phyloP scores from a whole-genome alignment of 2,113 vertebrate genomes.

The Heterocephalus glaber region DNA sequence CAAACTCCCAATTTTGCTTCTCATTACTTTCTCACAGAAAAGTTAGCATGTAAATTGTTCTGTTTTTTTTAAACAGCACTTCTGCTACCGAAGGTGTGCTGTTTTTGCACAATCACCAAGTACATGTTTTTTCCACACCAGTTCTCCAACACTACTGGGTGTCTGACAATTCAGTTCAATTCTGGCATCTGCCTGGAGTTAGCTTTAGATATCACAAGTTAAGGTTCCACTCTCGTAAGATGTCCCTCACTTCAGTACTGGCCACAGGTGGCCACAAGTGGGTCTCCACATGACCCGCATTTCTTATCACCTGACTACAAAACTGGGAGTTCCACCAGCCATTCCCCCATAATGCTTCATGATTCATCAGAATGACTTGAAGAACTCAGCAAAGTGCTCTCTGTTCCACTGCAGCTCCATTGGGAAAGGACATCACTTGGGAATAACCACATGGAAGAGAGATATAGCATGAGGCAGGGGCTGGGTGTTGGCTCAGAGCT shows the following conservation, averaged over 20 bases:
- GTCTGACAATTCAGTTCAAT: neutral
- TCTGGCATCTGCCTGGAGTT: neutral
- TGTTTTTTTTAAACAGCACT: neutral
- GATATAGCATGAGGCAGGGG: accelerated
- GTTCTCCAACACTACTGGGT: neutral
- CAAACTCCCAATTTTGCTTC: neutral
- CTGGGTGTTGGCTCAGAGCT: too few species aligned
- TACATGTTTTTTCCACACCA: neutral
- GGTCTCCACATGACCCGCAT: too few species aligned
- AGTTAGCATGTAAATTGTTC: too few species aligned
- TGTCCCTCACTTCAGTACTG: neutral
- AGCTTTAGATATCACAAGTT: neutral
- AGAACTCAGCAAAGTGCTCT: neutral
- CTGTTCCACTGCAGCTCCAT: accelerated
- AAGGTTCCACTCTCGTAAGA: neutral
- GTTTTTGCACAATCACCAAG: neutral
- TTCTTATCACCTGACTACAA: neutral
- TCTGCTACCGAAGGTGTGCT: neutral
- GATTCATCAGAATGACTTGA: neutral
- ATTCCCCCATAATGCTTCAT: neutral
- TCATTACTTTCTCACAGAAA: neutral
- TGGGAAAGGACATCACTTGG: neutral
- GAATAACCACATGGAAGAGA: accelerated
- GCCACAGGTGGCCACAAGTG: neutral
- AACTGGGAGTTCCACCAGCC: too few species aligned